Base-by-base conservation (phyloP, 2,888 invertebrate species). In the Sericinus montela region DNA sequence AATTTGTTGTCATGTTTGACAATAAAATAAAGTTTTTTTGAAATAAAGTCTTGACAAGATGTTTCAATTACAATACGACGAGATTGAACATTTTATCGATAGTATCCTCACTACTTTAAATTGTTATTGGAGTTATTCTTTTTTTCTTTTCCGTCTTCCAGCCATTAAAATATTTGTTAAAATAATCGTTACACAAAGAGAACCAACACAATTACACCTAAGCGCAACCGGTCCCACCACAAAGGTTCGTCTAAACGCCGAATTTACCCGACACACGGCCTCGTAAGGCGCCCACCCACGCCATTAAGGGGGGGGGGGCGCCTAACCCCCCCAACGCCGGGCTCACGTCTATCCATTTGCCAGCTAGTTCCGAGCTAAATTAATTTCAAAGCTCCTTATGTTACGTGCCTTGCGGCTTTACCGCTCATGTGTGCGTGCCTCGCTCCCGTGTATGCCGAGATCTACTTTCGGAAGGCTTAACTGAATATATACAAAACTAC, bases 321-420 rank as follows among this genome's bases (percentile, higher is more conserved):
- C 55, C 60, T 61, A 58, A 64, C 50, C 63, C 71, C 72, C 72
- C 81, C 72, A 62, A 59, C 60, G 59, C 68, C 67, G 67, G 72
- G 78, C 85, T 83, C 87, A 87, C 88, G 88, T 88, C 88, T 88
- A 88, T 88, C 88, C 88, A 88, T 88, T 88, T 88, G 87, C 88
- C 84, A 87, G 88, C 88, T 88, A 88, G 88, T 88, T 88, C 88
- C 85, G 81, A 84, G 87, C 88, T 88, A 88, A 88, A 88, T 88
- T 88, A 88, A 88, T 88, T 88, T 88, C 87, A 84, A 88, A 88
- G 88, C 88, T 87, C 87, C 88, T 88, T 88, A 88, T 85, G 88
- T 86, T 88, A 86, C 88, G 88, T 87, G 86, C 88, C 87, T 86
- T 88, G 87, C 84, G 88, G 88, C 86, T 87, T 87, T 83, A 65